Percentiles rank a stretch among this genome's conserved stretches.
Conservation (phyloP, 2,797 vertebrate genomes). For the Pogoniulus pusillus region DNA sequence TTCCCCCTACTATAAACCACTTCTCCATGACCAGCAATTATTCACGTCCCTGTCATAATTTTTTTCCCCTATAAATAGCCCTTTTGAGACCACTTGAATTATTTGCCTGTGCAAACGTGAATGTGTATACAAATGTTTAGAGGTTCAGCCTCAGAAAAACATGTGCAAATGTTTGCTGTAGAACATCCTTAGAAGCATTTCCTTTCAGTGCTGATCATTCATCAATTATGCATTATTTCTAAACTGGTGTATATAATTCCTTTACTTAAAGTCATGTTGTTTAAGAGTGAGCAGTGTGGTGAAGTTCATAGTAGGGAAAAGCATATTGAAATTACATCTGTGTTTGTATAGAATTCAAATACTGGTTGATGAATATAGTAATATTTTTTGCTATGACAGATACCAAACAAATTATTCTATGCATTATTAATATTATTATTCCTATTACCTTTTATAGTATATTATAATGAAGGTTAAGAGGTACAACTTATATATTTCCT, state of each 20-base stretch:
- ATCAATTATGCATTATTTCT: neutral
- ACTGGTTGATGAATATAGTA: neutral
- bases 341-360: neutral
- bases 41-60: neutral
- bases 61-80: neutral
- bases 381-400: neutral
- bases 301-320: neutral
- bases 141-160: neutral
- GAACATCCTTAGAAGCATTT: neutral
- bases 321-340: neutral
- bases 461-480: neutral
- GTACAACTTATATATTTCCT: neutral
- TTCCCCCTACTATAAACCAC: neutral
- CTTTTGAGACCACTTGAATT: neutral
- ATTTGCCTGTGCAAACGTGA: neutral
- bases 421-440: neutral
- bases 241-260: neutral
- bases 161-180: neutral
- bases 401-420: neutral
- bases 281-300: neutral
- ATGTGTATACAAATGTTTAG: neutral
- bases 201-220: neutral
- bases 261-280: neutral
- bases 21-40: neutral
- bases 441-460: neutral